Evolutionary conservation across 2,888 invertebrate genomes (phyloP), one percentile per base, ranked within the genome.

Genomic region (Drosophila putrida): DNA sequence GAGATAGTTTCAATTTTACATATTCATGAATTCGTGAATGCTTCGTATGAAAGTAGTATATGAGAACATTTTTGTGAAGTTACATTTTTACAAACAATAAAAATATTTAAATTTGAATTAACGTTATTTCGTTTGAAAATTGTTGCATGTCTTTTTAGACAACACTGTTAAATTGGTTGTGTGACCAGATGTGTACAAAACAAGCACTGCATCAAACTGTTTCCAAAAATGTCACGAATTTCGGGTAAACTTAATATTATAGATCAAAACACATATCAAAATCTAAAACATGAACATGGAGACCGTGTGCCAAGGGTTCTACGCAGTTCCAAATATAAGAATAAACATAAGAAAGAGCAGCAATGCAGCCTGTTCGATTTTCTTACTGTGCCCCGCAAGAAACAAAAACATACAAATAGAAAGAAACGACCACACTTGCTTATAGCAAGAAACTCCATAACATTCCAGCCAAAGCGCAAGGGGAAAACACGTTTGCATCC

Each of bases 311-410:
- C 38, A 46, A 71, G 46, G 33, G 20, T 43, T n/a, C 53, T 76
- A 6, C 81, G 76, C 27, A 90, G 78, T 59, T 55, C 90, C 20
- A 89, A 89, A 53, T 86, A 81, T 57, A 87, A 82, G 47, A 82
- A 74, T 6, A 76, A 74, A 4, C 80, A 80, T 41, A 71, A 70
- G 11, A 66, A 54, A 5, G 43, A 65, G 6, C 53, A 61, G 9
- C 54, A 59, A 5, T 58, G 71, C 13, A 57, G 71, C 0, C 70
- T 88, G 0, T 36, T 88, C 1, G 84, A 89, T 47, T 88, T 78
- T 63, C 27, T 88, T 0, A 43, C 54, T n/a, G 60, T 65, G 33
- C 63, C 78, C 2, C 71, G 67, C 3, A 63, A 64, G 9, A 62
- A 77, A 9, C 71, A 75, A 25, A 72, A 64, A 53, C 61, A 70